These are phyloP conservation scores for human (Homo sapiens) DNA, from an alignment of 2,113 vertebrate genomes.

Conservation along the genomic window DNA sequence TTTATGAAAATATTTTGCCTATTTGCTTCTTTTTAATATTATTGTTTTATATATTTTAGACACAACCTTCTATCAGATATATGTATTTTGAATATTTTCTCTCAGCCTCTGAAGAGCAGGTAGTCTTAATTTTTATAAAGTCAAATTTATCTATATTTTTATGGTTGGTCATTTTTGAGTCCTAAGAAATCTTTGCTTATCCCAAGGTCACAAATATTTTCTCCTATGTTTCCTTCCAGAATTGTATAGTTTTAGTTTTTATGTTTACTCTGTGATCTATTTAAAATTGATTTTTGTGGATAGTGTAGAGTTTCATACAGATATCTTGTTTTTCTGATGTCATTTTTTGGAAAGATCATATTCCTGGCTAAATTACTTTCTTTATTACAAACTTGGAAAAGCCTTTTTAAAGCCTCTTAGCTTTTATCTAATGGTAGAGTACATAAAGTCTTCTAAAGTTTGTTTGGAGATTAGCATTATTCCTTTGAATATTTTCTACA, in stretches of 20 bases:
- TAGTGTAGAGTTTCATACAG: not conserved
- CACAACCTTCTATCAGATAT: not conserved
- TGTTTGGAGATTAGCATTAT: not conserved
- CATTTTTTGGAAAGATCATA: not conserved
- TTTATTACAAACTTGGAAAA: not conserved
- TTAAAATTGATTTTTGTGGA: slow-evolving; percentile 7
- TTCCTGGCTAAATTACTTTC: not conserved
- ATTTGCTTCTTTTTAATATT: not conserved
- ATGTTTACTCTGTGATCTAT: not conserved
- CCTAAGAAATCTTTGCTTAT: not conserved
- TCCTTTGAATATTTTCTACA: not conserved
- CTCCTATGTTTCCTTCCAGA: not conserved
- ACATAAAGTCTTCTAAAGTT: not conserved
- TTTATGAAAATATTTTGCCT: not conserved
- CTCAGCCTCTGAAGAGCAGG: not conserved
- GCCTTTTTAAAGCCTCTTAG: not conserved
- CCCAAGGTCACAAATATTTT: not conserved
- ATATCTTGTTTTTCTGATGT: not conserved
- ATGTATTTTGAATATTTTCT: not conserved
- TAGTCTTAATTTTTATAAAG: not conserved
- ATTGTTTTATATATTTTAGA: not conserved
- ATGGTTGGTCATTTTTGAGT: not conserved
- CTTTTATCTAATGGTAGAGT: not conserved
- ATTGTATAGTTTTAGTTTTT: slow-evolving; percentile 28
- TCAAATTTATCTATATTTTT: not conserved